Conservation (phyloP, 1,140 invertebrate genomes). For the Globodera ellingtonae region DNA sequence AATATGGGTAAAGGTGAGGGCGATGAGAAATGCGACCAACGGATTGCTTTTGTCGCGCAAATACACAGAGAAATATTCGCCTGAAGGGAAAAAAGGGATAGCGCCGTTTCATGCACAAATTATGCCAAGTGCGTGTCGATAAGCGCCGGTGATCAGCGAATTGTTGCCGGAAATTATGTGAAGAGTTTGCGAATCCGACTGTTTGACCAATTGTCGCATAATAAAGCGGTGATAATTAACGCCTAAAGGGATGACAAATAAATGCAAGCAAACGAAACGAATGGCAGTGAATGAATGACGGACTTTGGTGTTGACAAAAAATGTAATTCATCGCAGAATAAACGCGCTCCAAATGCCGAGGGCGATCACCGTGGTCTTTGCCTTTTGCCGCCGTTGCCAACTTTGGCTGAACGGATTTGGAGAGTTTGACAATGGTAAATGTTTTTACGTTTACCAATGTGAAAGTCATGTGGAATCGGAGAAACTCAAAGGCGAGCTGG, state of each 20-base stretch:
- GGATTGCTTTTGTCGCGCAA: slow-evolving; percentile 51
- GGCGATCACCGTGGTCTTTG: neutral
- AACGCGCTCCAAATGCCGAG: slow-evolving; percentile 24
- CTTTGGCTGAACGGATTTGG: slow-evolving; percentile 28
- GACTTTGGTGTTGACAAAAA: slow-evolving; percentile 60
- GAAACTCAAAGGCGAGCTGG: slow-evolving; percentile 58
- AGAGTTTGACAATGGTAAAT: slow-evolving; percentile 11
- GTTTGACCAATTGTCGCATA: slow-evolving; percentile 55
- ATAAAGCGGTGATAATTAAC: slow-evolving; percentile 62
- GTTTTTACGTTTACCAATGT: slow-evolving; percentile 30
- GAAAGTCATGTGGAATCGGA: slow-evolving; percentile 50
- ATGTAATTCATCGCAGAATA: slow-evolving; percentile 64
- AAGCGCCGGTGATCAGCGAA: slow-evolving; percentile 62
- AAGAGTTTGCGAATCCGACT: slow-evolving; percentile 52
- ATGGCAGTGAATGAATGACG: neutral
- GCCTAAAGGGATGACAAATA: neutral
- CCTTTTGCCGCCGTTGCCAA: neutral
- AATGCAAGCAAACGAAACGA: neutral
- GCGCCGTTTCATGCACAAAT: neutral
- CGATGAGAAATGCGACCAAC: slow-evolving; percentile 56
- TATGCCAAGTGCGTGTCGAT: slow-evolving; percentile 62
- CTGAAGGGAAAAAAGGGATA: slow-evolving; percentile 27
- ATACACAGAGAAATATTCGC: slow-evolving; percentile 58
- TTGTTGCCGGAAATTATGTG: slow-evolving; percentile 64
- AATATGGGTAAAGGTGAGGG: slow-evolving; percentile 62